Evolutionary conservation across 1,140 invertebrate species (phyloP).

Genomic region (Caenorhabditis briggsae): DNA sequence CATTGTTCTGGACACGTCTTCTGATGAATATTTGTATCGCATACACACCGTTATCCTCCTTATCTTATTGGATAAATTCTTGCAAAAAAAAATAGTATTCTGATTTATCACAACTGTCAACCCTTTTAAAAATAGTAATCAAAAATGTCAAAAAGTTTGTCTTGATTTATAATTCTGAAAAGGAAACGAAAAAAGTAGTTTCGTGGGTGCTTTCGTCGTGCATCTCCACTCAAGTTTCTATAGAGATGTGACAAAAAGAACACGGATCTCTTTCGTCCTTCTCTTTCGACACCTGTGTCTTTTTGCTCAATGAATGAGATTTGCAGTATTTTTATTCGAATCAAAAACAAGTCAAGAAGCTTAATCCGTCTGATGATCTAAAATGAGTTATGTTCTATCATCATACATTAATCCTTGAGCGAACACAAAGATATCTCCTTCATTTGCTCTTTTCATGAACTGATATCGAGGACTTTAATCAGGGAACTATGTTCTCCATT

Average conservation of each 20-base stretch:
- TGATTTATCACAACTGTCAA: no score
- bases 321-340: constrained; percentile 8
- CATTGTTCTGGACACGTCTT: no score
- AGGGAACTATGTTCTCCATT: no score
- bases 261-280: neutral
- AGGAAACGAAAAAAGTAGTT: neutral
- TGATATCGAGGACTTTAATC: no score
- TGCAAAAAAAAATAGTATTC: no score
- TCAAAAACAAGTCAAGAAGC: constrained; percentile 31
- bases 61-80: no score
- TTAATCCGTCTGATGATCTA: neutral
- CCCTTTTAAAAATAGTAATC: neutral
- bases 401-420: neutral
- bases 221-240: constrained; percentile 30
- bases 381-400: neutral
- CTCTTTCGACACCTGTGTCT: constrained; percentile 6
- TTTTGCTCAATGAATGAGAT: neutral
- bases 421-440: no score
- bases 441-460: no score
- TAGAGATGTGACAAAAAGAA: constrained; percentile 8
- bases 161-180: neutral
- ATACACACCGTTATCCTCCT: no score
- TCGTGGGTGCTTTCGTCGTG: neutral
- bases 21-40: no score
- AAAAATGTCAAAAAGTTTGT: neutral